Evolutionary conservation across 2,888 invertebrate genomes (phyloP).

Genomic region (Unio pictorum): DNA sequence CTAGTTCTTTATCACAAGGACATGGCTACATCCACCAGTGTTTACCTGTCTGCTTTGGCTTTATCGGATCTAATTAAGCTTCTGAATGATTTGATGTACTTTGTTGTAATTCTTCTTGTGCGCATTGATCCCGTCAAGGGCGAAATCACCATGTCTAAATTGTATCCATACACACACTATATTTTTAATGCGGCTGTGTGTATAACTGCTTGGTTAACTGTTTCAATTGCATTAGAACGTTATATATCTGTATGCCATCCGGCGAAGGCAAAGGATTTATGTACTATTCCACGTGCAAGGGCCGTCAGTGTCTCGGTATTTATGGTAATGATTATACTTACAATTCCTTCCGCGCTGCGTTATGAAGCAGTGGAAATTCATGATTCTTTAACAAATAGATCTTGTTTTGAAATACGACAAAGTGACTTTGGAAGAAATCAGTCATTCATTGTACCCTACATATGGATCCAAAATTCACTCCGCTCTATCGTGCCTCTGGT

Average conservation of each 20-base stretch:
- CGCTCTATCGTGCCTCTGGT: constrained; percentile 67
- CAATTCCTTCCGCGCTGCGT: constrained; percentile 63
- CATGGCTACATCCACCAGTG: constrained; percentile 63
- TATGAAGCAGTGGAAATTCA: constrained; percentile 55
- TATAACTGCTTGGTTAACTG: constrained; percentile 64
- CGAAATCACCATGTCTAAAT: constrained; percentile 44
- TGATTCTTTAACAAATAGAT: constrained; percentile 42
- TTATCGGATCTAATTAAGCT: constrained; percentile 63
- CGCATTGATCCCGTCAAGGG: constrained; percentile 42
- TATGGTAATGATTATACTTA: constrained; percentile 58
- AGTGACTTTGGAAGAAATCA: constrained; percentile 58
- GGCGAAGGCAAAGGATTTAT: constrained; percentile 49
- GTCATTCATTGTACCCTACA: constrained; percentile 61
- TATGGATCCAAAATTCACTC: constrained; percentile 64
- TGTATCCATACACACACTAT: constrained; percentile 67
- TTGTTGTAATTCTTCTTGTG: constrained; percentile 54
- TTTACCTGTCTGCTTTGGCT: constrained; percentile 60
- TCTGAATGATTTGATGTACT: constrained; percentile 62
- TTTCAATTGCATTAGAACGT: constrained; percentile 65
- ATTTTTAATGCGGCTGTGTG: constrained; percentile 62
- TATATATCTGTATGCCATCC: constrained; percentile 66
- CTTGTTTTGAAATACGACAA: constrained; percentile 48
- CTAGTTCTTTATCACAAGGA: constrained; percentile 58
- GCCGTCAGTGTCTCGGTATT: constrained; percentile 60
- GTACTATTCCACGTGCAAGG: constrained; percentile 54